Base-by-base conservation (phyloP, 1,140 invertebrate species). In the Pogonomyrmex californicus region DNA sequence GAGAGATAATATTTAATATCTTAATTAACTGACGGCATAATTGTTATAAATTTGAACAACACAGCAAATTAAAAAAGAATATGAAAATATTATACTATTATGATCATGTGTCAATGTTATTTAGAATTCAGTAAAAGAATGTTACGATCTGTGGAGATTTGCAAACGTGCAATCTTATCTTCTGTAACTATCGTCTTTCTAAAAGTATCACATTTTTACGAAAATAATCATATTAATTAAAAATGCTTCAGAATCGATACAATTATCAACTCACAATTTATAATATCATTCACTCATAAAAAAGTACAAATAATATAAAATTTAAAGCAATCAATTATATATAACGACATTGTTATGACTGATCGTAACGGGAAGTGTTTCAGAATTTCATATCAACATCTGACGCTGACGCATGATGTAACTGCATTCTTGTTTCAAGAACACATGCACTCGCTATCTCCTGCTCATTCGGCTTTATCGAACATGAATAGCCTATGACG, bases 1-100 rank as follows among this genome's bases (percentile, higher is more conserved):
- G 23, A 23, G 9, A 10, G 12, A 44, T 0, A 30, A 12, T 38
- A 30, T 83, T 51, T 9, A 49, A 60, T n/a, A 5, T n/a, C 9
- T 38, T 33, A 62, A 83, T 82, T 60, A 58, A 58, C 58, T 36
- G 12, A 17, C 38, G 36, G 58, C 5, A 10, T 36, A 82, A 49
- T 49, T 1, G 5, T 47, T 5, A 56, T 54, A 12, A 7, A 79
- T 54, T 7, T 23, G 17, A 51, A 47, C n/a, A 56, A 58, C 2
- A 5, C 33, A 17, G 5, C 30, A 17, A 3, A 36, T 60, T n/a
- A 49, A 47, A 82, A 82, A 38, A 47, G 4, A 68, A 68, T 0
- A 38, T 33, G 9, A 47, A 62, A 10, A 47, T 23, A 33, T 41
- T 58, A 44, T 17, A 14, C 10, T 44, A 17, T 6, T 17, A 47